Conservation (phyloP, 2,888 invertebrate species). For the Gymnoscelis rufifasciata region DNA sequence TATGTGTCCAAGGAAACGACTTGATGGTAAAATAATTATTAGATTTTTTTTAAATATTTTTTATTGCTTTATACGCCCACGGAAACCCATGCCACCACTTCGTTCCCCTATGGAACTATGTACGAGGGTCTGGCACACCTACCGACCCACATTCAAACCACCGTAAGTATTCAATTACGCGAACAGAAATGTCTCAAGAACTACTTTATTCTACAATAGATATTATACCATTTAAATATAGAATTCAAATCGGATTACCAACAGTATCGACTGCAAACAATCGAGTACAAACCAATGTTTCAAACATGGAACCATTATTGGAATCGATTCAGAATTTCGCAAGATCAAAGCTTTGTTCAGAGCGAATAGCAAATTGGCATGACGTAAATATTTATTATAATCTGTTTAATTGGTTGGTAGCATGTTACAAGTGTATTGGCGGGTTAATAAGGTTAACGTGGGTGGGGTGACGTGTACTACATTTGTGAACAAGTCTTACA, state of each 20-base stretch:
- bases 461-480: slow-evolving; percentile 35
- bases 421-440: slow-evolving; percentile 55
- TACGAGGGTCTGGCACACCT: no score
- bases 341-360: slow-evolving; percentile 63
- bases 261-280: slow-evolving; percentile 43
- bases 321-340: slow-evolving; percentile 55
- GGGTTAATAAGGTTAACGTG: slow-evolving; percentile 65
- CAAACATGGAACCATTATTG: slow-evolving; percentile 63
- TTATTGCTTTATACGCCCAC: no score
- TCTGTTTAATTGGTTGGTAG: slow-evolving; percentile 76
- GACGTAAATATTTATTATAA: slow-evolving; percentile 62
- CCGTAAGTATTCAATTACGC: no score
- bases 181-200: no score
- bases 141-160: no score
- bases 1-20: background rate
- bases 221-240: background rate
- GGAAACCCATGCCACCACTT: no score
- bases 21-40: background rate
- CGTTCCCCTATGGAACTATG: no score
- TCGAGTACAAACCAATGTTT: slow-evolving; percentile 45
- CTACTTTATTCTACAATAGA: background rate
- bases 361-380: slow-evolving; percentile 63
- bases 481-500: slow-evolving; percentile 35
- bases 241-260: slow-evolving; percentile 39
- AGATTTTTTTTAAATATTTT: no score